Base-by-base conservation (phyloP, 2,113 vertebrate species). In the Pedionomus torquatus region DNA sequence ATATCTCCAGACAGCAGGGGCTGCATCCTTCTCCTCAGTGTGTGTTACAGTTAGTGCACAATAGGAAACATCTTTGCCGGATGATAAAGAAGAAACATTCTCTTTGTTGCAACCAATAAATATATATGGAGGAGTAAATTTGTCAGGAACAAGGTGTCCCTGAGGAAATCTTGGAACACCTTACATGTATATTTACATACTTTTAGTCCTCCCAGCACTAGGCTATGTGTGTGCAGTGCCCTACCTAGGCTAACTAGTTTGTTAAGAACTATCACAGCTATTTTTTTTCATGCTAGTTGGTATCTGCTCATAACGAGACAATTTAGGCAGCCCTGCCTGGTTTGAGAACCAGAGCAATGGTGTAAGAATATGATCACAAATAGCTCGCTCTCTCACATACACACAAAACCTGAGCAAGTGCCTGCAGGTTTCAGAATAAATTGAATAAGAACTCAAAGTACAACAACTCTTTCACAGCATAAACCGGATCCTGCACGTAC, bases 51-150 rank as follows among this genome's bases (percentile, higher is more conserved):
- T 84, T 68, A 41, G 26, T 55, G 44, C 76, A 84, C 68, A 86
- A 94, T 75, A 68, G 49, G 77, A 95, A 97, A 81, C 51, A 25
- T 89, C 89, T 87, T 82, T 96, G 69, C 90, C 94, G 97, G 89
- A 79, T 84, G 80, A 93, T 93, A 93, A 83, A 93, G 88, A 88
- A 85, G 70, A 89, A 93, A 60, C 25, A 21, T 78, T 89, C 33
- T 83, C 76, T 87, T 93, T 76, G 61, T 94, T 92, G 83, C 76
- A 76, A 95, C 19, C 39, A 79, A 74, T 65, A 92, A 91, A 82
- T 85, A 61, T 55, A 64, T 91, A 79, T 6, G 1, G 66, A 91
- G 60, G 66, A 93, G 43, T 81, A 90, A 93, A 72, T 79, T 43
- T 89, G 76, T 93, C 28, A 69, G 48, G 65, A 89, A 75, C 91